Conservation (phyloP, 2,888 invertebrate genomes). For the Metallyticus violacea region DNA sequence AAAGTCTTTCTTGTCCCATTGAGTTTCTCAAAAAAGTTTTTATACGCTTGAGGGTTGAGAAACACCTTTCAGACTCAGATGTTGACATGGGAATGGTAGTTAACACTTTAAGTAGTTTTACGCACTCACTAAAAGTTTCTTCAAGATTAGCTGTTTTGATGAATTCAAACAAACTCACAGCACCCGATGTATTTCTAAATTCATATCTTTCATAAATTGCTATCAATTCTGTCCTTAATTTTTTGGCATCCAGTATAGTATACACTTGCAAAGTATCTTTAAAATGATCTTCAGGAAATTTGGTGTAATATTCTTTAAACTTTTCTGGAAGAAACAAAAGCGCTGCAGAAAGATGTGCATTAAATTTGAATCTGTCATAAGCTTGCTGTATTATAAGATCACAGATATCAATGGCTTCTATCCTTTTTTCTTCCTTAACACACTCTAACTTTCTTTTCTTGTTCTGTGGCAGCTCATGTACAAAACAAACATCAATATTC, state of each 20-base stretch:
- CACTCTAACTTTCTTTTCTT: background rate
- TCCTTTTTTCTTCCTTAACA: background rate
- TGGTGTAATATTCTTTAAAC: constrained; percentile 30
- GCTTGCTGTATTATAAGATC: constrained; percentile 37
- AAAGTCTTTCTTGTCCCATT: constrained; percentile 36
- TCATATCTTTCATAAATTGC: too few species aligned
- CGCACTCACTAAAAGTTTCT: constrained; percentile 35
- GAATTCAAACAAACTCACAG: constrained; percentile 4
- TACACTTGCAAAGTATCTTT: constrained; percentile 26
- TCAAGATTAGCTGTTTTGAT: constrained; percentile 35
- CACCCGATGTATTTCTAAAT: too few species aligned
- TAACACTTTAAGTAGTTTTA: constrained; percentile 38
- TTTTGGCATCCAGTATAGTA: constrained; percentile 18
- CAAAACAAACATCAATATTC: background rate
- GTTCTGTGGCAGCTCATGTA: background rate
- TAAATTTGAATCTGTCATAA: constrained; percentile 37
- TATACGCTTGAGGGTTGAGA: constrained; percentile 37
- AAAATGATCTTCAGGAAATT: constrained; percentile 31
- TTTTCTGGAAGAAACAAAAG: constrained; percentile 37
- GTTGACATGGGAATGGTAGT: constrained; percentile 39
- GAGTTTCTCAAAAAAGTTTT: constrained; percentile 38
- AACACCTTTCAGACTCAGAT: constrained; percentile 37
- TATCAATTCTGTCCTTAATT: constrained; percentile 37
- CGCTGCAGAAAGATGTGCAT: constrained; percentile 36
- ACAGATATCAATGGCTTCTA: constrained; percentile 37